Conservation (phyloP, 2,888 invertebrate genomes). For the Leucoptera coffeella region DNA sequence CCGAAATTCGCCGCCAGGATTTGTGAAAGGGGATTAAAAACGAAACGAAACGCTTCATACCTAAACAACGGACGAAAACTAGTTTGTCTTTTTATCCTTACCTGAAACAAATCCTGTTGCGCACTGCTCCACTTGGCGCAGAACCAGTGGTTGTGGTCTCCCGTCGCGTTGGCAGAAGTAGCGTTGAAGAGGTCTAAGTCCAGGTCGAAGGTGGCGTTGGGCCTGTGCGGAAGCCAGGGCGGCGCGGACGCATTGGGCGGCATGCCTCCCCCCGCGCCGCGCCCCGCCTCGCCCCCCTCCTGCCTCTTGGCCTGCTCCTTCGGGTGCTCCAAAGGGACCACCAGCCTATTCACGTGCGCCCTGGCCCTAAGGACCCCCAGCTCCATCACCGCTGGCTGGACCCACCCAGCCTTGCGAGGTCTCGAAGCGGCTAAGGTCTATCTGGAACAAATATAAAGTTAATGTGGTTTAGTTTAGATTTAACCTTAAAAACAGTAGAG, state of each 20-base stretch:
- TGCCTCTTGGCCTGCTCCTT: conserved; percentile 10
- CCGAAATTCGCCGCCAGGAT: too few species aligned
- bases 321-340: conserved; percentile 1
- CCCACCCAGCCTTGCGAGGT: conserved; percentile 18
- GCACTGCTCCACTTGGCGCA: conserved; percentile 77
- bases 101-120: conserved; percentile 74
- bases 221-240: conserved; percentile 42
- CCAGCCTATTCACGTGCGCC: conserved; percentile 55
- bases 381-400: conserved; percentile 48
- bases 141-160: conserved; percentile 41
- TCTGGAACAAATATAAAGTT: conserved; percentile 14
- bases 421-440: conserved; percentile 16
- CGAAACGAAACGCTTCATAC: too few species aligned
- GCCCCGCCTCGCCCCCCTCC: conserved; percentile 15
- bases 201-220: conserved; percentile 47
- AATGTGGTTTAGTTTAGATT: too few species aligned
- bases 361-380: conserved; percentile 56
- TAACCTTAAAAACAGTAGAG: too few species aligned
- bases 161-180: conserved; percentile 28
- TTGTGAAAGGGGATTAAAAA: too few species aligned
- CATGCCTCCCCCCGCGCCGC: conserved; percentile 22
- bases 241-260: conserved; percentile 41
- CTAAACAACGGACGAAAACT: too few species aligned
- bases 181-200: conserved; percentile 45
- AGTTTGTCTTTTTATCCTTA: too few species aligned